phyloP scores from a whole-genome alignment of 2,797 vertebrate species.

The Synanceia verrucosa region DNA sequence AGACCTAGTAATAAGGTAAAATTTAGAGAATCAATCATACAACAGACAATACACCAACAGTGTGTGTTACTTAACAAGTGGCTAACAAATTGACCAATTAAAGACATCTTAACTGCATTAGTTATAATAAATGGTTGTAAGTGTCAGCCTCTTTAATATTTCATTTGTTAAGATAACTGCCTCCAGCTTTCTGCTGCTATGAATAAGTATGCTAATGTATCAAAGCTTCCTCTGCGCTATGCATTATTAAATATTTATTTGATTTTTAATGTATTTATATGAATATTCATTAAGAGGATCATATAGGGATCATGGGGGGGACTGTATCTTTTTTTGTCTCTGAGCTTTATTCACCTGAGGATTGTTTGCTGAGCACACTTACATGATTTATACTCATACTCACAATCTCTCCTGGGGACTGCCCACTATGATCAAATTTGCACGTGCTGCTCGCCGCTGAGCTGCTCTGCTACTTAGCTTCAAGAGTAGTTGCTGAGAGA shows the following conservation, averaged over 20 bases:
- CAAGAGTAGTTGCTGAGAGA: conserved; percentile 13
- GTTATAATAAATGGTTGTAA: conserved; percentile 49
- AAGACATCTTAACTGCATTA: conserved; percentile 42
- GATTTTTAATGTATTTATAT: conserved; percentile 29
- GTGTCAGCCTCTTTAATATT: conserved; percentile 49
- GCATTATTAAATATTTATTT: conserved; percentile 50
- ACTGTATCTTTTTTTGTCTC: conserved; percentile 3
- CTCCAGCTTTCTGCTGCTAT: conserved; percentile 27
- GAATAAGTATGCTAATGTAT: conserved; percentile 37
- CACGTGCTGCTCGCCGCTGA: conserved; percentile 20
- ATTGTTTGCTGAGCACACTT: conserved; percentile 41
- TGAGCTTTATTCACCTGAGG: conserved; percentile 30
- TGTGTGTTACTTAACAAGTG: conserved; percentile 34
- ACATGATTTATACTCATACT: conserved; percentile 48
- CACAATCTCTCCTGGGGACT: conserved; percentile 31
- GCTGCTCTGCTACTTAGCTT: conserved; percentile 29
- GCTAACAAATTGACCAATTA: conserved; percentile 53
- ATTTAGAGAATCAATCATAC: conserved; percentile 4
- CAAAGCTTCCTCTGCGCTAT: conserved; percentile 13
- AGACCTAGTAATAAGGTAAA: not conserved
- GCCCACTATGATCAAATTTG: conserved; percentile 48
- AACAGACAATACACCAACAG: conserved; percentile 12
- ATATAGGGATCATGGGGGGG: not conserved
- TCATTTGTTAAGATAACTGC: conserved; percentile 37
- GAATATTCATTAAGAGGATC: conserved; percentile 49